Base-by-base conservation (phyloP, 2,888 invertebrate genomes). In the Acleris laterana region DNA sequence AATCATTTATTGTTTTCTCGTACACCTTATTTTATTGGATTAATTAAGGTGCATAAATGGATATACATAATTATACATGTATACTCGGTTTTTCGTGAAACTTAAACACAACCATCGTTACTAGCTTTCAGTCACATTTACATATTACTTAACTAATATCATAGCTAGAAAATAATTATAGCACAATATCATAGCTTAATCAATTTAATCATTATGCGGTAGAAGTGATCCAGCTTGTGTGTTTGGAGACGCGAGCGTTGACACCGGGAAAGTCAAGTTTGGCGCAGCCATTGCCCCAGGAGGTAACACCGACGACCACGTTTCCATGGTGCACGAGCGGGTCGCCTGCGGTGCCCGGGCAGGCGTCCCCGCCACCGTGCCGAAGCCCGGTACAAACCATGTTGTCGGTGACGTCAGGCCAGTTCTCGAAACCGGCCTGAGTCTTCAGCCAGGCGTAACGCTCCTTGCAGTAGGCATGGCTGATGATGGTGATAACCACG, bases 301-400 rank as follows among this genome's bases (percentile, higher is more conserved):
- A 93, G 13, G 88, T 86, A 69, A 94, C 72, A 19, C 93, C 93
- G 69, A 93, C 85, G 56, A 92, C 68, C 62, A 85, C 77, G 62
- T 83, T 68, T 25, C 83, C 78, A 32, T 78, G 70, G 76, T 88
- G 80, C 16, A 81, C 82, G 55, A 93, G 77, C n/a, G 94, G 93
- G 20, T 94, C 94, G 11, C 94, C 94, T 60, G 90, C 89, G 81
- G 94, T 94, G n/a, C 93, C 93, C 78, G 91, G 86, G 74, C 90
- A 90, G 7, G 86, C 79, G 71, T 87, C 89, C 69, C 78, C 78
- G 25, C 82, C 84, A 3, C 85, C 69, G 63, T 79, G 72, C 28
- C 77, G 70, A 38, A 78, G 72, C 38, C 87, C 88, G 19, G 83
- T 78, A 72, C 88, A 88, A 32, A 87, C 6, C 85, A 88, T 87